phyloP scores from a whole-genome alignment of 2,797 vertebrate species.

The Phataginus tetradactyla region DNA sequence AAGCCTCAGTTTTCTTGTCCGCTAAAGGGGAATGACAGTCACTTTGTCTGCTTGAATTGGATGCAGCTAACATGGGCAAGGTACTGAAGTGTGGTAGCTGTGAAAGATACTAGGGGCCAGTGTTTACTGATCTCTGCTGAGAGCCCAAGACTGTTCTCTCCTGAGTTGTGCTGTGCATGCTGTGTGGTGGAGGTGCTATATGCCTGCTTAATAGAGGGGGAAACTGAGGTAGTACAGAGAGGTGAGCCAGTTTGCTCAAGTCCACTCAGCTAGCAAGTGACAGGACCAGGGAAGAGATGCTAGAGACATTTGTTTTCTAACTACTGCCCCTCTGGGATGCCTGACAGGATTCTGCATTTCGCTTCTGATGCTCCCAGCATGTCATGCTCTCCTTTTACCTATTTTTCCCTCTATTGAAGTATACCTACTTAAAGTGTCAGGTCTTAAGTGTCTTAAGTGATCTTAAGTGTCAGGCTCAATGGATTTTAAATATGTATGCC shows the following conservation, averaged over 20 bases:
- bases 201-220: neutral
- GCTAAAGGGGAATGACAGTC: conserved; percentile 36
- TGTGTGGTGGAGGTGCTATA: neutral
- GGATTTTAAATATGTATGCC: neutral
- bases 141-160: neutral
- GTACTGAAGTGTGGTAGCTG: conserved; percentile 2
- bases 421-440: neutral
- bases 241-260: neutral
- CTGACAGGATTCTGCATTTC: conserved; percentile 28
- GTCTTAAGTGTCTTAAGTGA: neutral
- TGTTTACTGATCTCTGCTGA: conserved; percentile 23
- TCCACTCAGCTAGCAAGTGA: conserved; percentile 23
- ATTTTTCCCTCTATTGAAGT: neutral
- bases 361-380: conserved; percentile 26
- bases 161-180: neutral
- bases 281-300: neutral
- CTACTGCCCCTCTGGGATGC: neutral
- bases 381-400: neutral
- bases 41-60: conserved; percentile 28
- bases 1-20: conserved; percentile 10
- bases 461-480: neutral
- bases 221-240: neutral
- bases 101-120: conserved; percentile 5
- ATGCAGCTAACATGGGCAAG: conserved; percentile 8
- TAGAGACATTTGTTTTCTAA: neutral